Evolutionary conservation across 2,888 invertebrate species (phyloP).

Genomic region (Eristalis pertinax): DNA sequence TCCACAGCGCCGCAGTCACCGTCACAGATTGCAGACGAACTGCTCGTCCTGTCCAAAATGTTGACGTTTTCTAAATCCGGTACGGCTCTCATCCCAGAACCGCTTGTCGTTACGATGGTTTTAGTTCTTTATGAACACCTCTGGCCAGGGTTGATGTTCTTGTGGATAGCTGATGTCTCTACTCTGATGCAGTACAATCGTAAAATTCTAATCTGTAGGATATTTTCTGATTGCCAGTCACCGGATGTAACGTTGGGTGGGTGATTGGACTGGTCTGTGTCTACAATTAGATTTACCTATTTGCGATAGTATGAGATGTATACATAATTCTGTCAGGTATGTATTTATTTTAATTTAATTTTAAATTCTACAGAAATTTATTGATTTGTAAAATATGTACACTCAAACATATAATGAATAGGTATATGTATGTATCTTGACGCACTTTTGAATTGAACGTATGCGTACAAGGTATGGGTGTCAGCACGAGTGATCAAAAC

Average conservation of each 20-base stretch:
- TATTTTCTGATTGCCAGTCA: constrained; percentile 53
- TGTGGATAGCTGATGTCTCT: constrained; percentile 13
- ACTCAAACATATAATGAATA: too few relatives aligned
- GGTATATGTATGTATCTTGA: too few relatives aligned
- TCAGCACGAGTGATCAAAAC: too few relatives aligned
- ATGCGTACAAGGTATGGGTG: too few relatives aligned
- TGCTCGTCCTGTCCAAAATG: constrained; percentile 63
- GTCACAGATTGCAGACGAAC: constrained; percentile 32
- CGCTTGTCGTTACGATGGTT: constrained; percentile 40
- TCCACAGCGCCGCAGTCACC: background rate
- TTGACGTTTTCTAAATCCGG: constrained; percentile 72
- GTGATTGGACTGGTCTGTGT: background rate
- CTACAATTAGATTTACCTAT: background rate
- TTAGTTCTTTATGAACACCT: constrained; percentile 33
- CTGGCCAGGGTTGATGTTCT: constrained; percentile 2
- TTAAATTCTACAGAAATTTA: background rate
- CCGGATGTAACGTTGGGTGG: constrained; percentile 44
- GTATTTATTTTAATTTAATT: background rate
- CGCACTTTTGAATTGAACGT: too few relatives aligned
- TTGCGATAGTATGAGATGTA: background rate
- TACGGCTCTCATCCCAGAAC: constrained; percentile 25
- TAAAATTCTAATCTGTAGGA: constrained; percentile 64
- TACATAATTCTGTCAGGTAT: background rate
- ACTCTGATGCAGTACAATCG: constrained; percentile 31
- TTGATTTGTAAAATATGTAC: background rate